Conservation (phyloP, 2,797 vertebrate species). For the Sebastes reedi region DNA sequence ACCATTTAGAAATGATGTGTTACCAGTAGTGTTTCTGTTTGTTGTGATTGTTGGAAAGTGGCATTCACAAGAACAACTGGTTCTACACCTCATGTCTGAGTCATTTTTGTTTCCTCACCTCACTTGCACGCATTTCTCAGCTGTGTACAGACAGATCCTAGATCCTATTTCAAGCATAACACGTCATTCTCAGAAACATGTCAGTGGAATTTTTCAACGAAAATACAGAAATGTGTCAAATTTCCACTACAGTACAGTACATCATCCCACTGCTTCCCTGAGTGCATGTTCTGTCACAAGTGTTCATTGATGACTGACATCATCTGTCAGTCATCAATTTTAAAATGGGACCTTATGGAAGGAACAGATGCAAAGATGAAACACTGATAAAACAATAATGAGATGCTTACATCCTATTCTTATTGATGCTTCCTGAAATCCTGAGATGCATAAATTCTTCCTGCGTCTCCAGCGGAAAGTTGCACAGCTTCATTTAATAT, state of each 20-base stretch:
- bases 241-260: not conserved
- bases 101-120: not conserved
- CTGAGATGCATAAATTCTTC: constrained; percentile 12
- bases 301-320: constrained; percentile 9
- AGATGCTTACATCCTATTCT: constrained; percentile 29
- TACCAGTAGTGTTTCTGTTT: not conserved
- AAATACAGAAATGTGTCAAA: not conserved
- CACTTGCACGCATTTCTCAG: not conserved
- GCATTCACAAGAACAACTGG: not conserved
- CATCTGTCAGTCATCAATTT: constrained; percentile 21
- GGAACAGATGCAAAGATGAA: constrained; percentile 39
- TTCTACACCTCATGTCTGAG: not conserved
- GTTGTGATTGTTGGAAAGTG: not conserved
- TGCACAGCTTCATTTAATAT: constrained; percentile 28
- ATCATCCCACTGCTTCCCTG: not conserved
- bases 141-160: not conserved
- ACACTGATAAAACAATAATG: constrained; percentile 40
- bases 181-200: not conserved
- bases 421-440: constrained; percentile 34
- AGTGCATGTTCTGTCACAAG: constrained; percentile 5
- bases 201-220: not conserved
- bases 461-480: constrained; percentile 5
- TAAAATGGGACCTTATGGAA: constrained; percentile 25
- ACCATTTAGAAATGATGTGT: too few relatives aligned
- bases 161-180: not conserved